Conservation (phyloP, 2,113 vertebrate genomes). For the Odontophorus gujanensis region DNA sequence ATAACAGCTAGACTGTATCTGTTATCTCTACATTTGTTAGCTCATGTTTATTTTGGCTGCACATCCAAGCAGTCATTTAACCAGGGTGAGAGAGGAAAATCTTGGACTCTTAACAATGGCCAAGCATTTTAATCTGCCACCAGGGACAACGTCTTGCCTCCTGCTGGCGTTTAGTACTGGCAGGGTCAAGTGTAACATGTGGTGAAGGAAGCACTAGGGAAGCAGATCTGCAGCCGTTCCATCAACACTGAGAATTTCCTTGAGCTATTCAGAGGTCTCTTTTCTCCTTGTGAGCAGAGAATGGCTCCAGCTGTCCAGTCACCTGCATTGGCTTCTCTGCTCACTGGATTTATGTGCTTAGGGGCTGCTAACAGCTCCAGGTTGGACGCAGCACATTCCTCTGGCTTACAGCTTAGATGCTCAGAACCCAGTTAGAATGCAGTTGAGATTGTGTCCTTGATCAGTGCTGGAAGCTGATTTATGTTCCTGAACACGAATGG, state of each 20-base stretch:
- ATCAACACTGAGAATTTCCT: slow-evolving; percentile 43
- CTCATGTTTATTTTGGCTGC: slow-evolving; percentile 59
- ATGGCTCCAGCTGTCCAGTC: slow-evolving; percentile 40
- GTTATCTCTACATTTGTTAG: slow-evolving; percentile 42
- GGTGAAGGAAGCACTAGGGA: slow-evolving; percentile 66
- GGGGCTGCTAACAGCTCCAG: neutral
- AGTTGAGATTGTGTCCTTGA: slow-evolving; percentile 1
- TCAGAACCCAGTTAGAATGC: slow-evolving; percentile 26
- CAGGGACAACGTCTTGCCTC: slow-evolving; percentile 56
- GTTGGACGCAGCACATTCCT: slow-evolving; percentile 22
- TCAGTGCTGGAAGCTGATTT: neutral
- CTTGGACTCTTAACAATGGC: slow-evolving; percentile 62
- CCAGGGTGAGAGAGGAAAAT: slow-evolving; percentile 53
- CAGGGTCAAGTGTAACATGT: slow-evolving; percentile 44
- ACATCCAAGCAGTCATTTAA: slow-evolving; percentile 40
- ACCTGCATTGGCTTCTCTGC: slow-evolving; percentile 26
- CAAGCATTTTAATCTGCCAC: slow-evolving; percentile 51
- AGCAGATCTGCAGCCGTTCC: slow-evolving; percentile 8
- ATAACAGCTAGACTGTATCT: neutral
- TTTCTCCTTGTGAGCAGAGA: neutral
- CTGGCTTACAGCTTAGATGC: neutral
- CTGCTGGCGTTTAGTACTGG: neutral
- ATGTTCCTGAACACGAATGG: neutral
- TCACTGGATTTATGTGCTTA: neutral
- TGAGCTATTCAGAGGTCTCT: slow-evolving; percentile 49